Percentiles rank a stretch among this genome's conserved stretches.
These are phyloP conservation scores for Chrysotoxum bicinctum DNA, from an alignment of 2,888 invertebrate species.

Conservation along the genomic window DNA sequence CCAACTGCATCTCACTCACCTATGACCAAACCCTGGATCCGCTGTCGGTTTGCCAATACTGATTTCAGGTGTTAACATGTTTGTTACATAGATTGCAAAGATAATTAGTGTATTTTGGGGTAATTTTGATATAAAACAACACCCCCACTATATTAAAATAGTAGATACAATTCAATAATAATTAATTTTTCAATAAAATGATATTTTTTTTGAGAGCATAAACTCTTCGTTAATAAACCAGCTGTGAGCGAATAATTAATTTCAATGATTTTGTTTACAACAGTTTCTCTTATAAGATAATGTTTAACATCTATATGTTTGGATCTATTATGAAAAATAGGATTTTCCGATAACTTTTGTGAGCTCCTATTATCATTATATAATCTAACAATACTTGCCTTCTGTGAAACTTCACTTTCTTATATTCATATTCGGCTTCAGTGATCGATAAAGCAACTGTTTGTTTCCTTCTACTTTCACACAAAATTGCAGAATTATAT, in stretches of 20 bases:
- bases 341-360: neutral
- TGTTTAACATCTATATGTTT: neutral
- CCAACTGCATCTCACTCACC: no score
- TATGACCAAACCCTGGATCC: no score
- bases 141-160: no score
- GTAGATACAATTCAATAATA: no score
- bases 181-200: neutral
- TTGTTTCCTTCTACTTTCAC: neutral
- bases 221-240: constrained; percentile 11
- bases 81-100: no score
- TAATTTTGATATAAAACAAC: no score
- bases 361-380: neutral
- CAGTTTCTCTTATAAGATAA: neutral
- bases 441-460: neutral
- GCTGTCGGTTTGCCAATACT: no score
- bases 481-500: neutral
- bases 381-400: neutral
- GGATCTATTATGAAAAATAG: neutral
- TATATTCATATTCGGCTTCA: neutral
- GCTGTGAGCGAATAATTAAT: neutral
- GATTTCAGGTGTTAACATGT: no score
- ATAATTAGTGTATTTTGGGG: no score
- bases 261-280: neutral
- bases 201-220: constrained; percentile 8
- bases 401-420: neutral